phyloP scores from a whole-genome alignment of 1,140 invertebrate genomes.

The Globodera ellingtonae region DNA sequence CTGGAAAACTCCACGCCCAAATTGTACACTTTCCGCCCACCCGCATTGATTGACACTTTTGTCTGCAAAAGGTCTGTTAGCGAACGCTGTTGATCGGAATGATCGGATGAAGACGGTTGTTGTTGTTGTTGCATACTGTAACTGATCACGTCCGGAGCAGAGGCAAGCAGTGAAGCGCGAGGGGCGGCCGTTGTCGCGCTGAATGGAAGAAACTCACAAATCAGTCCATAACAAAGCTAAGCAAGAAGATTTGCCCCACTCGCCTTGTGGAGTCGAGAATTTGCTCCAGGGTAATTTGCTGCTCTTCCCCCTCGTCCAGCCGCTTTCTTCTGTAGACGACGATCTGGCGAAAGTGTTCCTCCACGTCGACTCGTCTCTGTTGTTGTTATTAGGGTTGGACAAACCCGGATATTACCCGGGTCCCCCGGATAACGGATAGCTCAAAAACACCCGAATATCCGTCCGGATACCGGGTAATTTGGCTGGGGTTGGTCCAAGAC shows the following conservation, averaged over 20 bases:
- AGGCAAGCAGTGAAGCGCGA: conserved; percentile 15
- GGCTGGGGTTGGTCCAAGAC: too few relatives aligned
- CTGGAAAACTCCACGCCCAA: conserved; percentile 48
- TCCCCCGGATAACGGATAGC: too few relatives aligned
- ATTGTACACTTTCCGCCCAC: conserved; percentile 40
- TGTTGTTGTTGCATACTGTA: conserved; percentile 17
- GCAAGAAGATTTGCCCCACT: background rate
- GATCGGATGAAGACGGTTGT: background rate
- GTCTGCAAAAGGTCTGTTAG: conserved; percentile 16
- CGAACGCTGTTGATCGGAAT: background rate
- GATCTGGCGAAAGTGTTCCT: conserved; percentile 50
- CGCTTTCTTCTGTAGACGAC: conserved; percentile 36
- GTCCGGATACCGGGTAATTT: too few relatives aligned
- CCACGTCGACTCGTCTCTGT: conserved; percentile 43
- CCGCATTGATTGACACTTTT: conserved; percentile 37
- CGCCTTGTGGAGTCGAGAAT: background rate
- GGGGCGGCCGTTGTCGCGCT: background rate
- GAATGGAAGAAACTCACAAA: background rate
- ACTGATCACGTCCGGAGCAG: conserved; percentile 24
- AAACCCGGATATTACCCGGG: too few relatives aligned
- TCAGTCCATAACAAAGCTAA: background rate
- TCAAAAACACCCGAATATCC: too few relatives aligned
- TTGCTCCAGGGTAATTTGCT: background rate
- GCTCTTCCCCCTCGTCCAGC: conserved; percentile 5
- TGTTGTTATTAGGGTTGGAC: too few relatives aligned